Evolutionary conservation across 2,113 vertebrate species (phyloP), one percentile per base, ranked within the genome.

Genomic region (Xenotilapia longispinis): DNA sequence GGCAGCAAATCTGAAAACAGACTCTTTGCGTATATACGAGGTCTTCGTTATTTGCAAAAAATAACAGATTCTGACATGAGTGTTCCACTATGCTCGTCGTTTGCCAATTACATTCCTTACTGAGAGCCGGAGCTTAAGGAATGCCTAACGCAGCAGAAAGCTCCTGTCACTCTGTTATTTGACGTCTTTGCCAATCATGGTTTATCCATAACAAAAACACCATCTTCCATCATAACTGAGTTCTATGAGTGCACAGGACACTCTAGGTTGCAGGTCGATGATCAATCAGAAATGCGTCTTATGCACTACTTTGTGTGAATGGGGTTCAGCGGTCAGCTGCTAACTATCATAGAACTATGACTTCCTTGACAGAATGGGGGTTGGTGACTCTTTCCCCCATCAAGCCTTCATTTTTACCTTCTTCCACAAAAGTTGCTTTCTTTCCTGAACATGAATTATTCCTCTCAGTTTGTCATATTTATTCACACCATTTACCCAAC

Each of bases 131-230:
- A 86, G 89, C 84, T 88, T 9, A 54, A 94, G 93, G 93, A 94
- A 93, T 94, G 93, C 95, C 88, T 23, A 92, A 89, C 85, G 23
- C 91, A 90, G 88, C 89, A 91, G 87, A 93, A 93, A 84, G 86
- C 86, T 73, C 82, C 83, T 82, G 91, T 85, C 91, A 31, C 63
- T 68, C 63, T 68, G 63, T 40, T 40, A 40, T 68, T 68, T 38
- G 36, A 68, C 1, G 19, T 14, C 19, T 68, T 38, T 68, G 33
- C 36, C 19, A 68, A 68, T 21, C 36, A 13, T 68, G 63, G 7
- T 1, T 68, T 68, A 68, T 68, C 63, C 33, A 68, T 68, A 68
- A 40, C 19, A 68, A 68, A 65, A 68, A 68, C 11, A 68, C 63
- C 11, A 68, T 68, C 33, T 68, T 68, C 36, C 63, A 40, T 68